These are phyloP conservation scores for Drosophila limbata DNA, from an alignment of 2,888 invertebrate genomes.

Conservation along the genomic window DNA sequence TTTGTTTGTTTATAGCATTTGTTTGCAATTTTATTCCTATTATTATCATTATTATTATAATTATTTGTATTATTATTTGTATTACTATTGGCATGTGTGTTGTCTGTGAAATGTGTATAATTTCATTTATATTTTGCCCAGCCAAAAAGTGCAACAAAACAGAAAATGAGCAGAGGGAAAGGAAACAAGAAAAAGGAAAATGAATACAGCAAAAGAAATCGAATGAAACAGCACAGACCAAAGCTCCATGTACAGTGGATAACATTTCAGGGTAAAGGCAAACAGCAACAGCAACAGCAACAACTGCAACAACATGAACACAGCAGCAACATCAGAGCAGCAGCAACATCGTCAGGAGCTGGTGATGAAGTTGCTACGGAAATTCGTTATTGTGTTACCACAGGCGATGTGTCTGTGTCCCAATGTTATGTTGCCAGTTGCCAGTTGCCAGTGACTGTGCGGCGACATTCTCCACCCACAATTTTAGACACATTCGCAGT, in stretches of 20 bases:
- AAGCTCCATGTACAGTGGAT: constrained; percentile 71
- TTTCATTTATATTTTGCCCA: constrained; percentile 59
- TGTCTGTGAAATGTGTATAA: constrained; percentile 53
- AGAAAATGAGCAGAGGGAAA: neutral
- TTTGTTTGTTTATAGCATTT: constrained; percentile 50
- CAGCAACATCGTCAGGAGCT: constrained; percentile 38
- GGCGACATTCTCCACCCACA: constrained; percentile 36
- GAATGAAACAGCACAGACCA: constrained; percentile 47
- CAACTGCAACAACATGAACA: constrained; percentile 28
- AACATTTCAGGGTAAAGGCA: constrained; percentile 66
- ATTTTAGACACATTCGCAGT: constrained; percentile 45
- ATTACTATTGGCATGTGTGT: constrained; percentile 47
- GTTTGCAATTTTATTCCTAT: constrained; percentile 41
- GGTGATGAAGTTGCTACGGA: constrained; percentile 81
- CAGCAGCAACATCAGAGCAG: constrained; percentile 27
- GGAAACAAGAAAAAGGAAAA: neutral
- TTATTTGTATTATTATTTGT: constrained; percentile 26
- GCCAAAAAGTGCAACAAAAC: constrained; percentile 23
- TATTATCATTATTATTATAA: constrained; percentile 27
- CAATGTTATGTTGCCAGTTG: constrained; percentile 60
- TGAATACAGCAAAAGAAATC: constrained; percentile 49
- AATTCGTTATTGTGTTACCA: constrained; percentile 84
- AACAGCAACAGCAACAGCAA: constrained; percentile 36
- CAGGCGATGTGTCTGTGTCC: constrained; percentile 81
- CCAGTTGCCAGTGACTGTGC: constrained; percentile 33